Base-by-base conservation (phyloP, 2,797 vertebrate genomes). In the Lates japonicus region DNA sequence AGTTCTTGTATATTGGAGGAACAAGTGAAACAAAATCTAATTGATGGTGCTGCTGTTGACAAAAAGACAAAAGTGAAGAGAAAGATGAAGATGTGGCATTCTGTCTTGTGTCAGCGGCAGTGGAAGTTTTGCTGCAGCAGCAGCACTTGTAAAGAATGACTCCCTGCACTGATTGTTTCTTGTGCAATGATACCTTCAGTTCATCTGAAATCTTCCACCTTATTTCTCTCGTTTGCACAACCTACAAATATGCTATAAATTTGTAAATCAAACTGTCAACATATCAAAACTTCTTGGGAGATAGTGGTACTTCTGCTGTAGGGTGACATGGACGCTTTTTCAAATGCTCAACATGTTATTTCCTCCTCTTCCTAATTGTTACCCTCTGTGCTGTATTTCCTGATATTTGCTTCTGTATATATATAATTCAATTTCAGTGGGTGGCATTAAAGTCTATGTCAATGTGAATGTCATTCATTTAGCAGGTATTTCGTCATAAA, bases 1-100 rank as follows among this genome's bases (percentile, higher is more conserved):
- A 16, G 9, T 14, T 39, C 1, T 5, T 63, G n/a, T 57, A 54
- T 49, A 33, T 41, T 37, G 13, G 16, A 52, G 29, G 11, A 70
- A 65, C 14, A 51, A 62, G 37, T 25, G n/a, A 49, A 75, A 71
- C 19, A 39, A 37, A 80, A 55, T 49, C 10, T 37, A 35, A 51
- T 25, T 37, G 35, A 61, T 42, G 14, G 35, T 7, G 33, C 31
- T 67, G 9, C 7, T 41, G 54, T 52, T 74, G 49, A 48, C 48
- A 48, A 46, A 70, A 48, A 31, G 42, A 80, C 42, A 42, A 58
- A 67, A 57, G 33, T 10, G 14, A 37, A 19, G 14, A 5, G 2
- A 49, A 33, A 35, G 59, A 17, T 57, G 41, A 73, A 65, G 46
- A 31, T 4, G 11, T 63, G 48, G 49, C 37, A 0, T 63, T 66